Conservation (phyloP, 2,888 invertebrate species). For the Abrostola triplasia region DNA sequence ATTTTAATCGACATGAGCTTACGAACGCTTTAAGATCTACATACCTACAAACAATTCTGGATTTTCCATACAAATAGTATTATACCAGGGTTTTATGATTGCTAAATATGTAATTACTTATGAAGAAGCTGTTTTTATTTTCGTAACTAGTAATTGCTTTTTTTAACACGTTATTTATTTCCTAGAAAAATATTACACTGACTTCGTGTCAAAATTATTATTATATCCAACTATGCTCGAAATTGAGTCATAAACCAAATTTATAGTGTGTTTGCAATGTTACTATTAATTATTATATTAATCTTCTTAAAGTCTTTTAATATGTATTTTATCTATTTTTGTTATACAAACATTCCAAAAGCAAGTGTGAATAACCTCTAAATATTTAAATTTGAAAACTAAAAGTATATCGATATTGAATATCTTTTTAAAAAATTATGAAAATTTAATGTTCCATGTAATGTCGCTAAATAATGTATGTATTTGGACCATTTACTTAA, state of each 20-base stretch:
- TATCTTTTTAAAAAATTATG: slow-evolving; percentile 34
- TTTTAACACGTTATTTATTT: slow-evolving; percentile 14
- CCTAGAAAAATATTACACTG: slow-evolving; percentile 14
- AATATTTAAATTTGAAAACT: slow-evolving; percentile 41
- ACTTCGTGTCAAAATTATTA: slow-evolving; percentile 11
- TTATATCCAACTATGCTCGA: slow-evolving; percentile 15
- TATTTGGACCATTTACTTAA: slow-evolving; percentile 66
- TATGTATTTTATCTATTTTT: slow-evolving; percentile 15
- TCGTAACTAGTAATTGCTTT: slow-evolving; percentile 21
- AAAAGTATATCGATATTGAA: slow-evolving; percentile 35
- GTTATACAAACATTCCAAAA: slow-evolving; percentile 54
- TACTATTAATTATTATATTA: slow-evolving; percentile 22
- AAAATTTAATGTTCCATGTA: slow-evolving; percentile 37
- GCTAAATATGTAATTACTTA: slow-evolving; percentile 20
- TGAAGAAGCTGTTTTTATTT: slow-evolving; percentile 39
- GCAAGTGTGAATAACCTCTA: slow-evolving; percentile 48
- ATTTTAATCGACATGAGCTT: slow-evolving; percentile 77
- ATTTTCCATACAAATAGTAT: slow-evolving; percentile 40
- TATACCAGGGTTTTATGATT: slow-evolving; percentile 39
- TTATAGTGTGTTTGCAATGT: slow-evolving; percentile 29
- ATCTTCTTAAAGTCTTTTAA: slow-evolving; percentile 11
- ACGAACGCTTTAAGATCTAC: slow-evolving; percentile 74
- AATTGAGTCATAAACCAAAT: slow-evolving; percentile 18
- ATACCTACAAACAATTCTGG: slow-evolving; percentile 51
- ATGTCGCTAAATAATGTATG: slow-evolving; percentile 47